Evolutionary conservation across 2,113 vertebrate species (phyloP).

Genomic region (Scatophagus argus): DNA sequence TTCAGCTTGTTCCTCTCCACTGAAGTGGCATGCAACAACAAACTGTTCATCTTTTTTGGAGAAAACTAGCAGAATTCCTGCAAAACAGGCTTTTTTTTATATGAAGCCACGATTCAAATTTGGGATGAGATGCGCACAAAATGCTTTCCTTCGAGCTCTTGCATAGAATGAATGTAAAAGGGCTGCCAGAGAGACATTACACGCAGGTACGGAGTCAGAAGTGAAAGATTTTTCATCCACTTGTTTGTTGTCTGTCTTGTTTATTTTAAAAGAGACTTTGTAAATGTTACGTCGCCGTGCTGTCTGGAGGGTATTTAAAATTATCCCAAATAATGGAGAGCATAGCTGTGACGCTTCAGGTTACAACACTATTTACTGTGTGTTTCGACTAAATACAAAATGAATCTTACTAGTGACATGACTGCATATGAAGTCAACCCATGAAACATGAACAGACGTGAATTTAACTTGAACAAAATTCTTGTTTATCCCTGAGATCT

Average conservation of each 20-base stretch:
- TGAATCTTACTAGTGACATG: too few relatives aligned
- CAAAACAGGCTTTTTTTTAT: background rate
- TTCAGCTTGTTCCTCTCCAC: conserved; percentile 55
- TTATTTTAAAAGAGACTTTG: background rate
- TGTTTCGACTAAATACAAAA: background rate
- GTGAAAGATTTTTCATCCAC: background rate
- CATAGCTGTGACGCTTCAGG: background rate
- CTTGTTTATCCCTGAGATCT: too few relatives aligned
- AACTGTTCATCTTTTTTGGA: conserved; percentile 29
- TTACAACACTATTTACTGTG: background rate
- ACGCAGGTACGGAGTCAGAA: background rate
- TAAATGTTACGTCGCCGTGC: background rate
- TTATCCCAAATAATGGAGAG: background rate
- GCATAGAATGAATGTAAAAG: conserved; percentile 15
- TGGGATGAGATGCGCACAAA: background rate
- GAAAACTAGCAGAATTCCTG: background rate
- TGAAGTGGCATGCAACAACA: conserved; percentile 49
- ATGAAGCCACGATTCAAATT: background rate
- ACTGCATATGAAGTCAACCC: too few relatives aligned
- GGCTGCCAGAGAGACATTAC: background rate
- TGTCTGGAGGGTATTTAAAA: background rate
- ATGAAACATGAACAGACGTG: too few relatives aligned
- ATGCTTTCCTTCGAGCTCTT: background rate
- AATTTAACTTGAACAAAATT: too few relatives aligned
- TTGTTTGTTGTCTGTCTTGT: background rate